Evolutionary conservation across 2,113 vertebrate genomes (phyloP).

Genomic region (Sorex araneus): DNA sequence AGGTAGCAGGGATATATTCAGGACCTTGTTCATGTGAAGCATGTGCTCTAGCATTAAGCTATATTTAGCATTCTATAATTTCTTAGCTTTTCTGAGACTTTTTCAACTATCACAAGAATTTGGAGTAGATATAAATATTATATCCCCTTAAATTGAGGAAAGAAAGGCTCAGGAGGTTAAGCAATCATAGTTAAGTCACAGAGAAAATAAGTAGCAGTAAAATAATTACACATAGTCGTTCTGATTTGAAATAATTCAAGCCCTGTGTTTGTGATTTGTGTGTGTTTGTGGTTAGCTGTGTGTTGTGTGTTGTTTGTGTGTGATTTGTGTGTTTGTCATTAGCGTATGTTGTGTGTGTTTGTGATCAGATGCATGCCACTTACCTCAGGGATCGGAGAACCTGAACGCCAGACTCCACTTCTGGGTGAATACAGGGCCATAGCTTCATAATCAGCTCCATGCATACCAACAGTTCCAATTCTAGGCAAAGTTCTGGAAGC

Average conservation of each 20-base stretch:
- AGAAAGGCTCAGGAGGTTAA: slow-evolving; percentile 43
- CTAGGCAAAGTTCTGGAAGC: slow-evolving; percentile 48
- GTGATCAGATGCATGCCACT: background rate
- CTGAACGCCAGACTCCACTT: slow-evolving; percentile 31
- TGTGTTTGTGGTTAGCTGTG: too few relatives aligned
- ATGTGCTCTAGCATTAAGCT: background rate
- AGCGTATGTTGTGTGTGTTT: too few relatives aligned
- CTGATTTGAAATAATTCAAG: background rate
- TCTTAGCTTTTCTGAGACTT: too few relatives aligned
- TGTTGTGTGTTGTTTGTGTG: too few relatives aligned
- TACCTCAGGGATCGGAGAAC: slow-evolving; percentile 56
- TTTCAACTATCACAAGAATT: background rate
- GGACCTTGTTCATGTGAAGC: background rate
- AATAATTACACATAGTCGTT: slow-evolving; percentile 45
- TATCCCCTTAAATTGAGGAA: background rate
- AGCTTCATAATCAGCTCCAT: background rate
- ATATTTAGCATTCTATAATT: slow-evolving; percentile 2
- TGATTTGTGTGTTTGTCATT: too few relatives aligned
- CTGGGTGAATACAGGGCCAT: fast-evolving
- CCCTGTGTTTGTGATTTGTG: too few relatives aligned
- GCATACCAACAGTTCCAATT: background rate
- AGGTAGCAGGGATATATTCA: too few relatives aligned
- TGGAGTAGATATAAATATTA: slow-evolving; percentile 39
- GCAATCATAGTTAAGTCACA: background rate
- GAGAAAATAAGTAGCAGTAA: slow-evolving; percentile 1